Evolutionary conservation across 2,888 invertebrate species (phyloP).

Genomic region (Endotricha flammealis): DNA sequence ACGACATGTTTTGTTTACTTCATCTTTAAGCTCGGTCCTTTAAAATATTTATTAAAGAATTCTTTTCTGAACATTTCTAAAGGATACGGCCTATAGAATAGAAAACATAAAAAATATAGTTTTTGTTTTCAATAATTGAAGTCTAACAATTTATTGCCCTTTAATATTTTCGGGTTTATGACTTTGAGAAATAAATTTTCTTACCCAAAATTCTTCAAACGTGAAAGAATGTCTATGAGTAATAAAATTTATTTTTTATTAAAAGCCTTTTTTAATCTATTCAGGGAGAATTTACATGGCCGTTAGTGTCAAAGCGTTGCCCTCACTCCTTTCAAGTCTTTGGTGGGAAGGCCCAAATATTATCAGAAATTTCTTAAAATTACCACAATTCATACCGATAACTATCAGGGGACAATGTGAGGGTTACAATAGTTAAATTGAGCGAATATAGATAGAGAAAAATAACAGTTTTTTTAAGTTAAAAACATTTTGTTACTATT

Average conservation of each 20-base stretch:
- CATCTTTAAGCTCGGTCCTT: background rate
- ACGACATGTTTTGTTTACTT: background rate
- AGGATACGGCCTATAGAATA: too few relatives aligned
- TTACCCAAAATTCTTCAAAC: conserved; percentile 14
- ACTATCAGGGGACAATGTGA: background rate
- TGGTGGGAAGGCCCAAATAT: conserved; percentile 34
- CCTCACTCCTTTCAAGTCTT: conserved; percentile 37
- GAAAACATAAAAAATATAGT: too few relatives aligned
- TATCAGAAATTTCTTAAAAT: conserved; percentile 34
- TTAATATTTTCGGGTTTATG: conserved; percentile 6
- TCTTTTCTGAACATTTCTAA: too few relatives aligned
- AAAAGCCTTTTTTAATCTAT: conserved; percentile 46
- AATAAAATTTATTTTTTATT: conserved; percentile 31
- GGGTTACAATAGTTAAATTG: background rate
- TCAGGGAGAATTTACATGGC: conserved; percentile 45
- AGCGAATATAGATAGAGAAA: background rate
- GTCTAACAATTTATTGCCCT: too few relatives aligned
- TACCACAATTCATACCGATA: conserved; percentile 23
- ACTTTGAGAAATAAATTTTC: conserved; percentile 14
- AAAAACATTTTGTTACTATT: too few relatives aligned
- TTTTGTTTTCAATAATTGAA: too few relatives aligned
- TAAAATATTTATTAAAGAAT: background rate
- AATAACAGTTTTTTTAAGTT: too few relatives aligned
- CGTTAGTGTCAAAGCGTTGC: conserved; percentile 46
- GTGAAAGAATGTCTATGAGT: conserved; percentile 21